A percentile compares a stretch with the other conserved stretches of the same genome.
Conservation (phyloP, 2,113 vertebrate genomes). For the Neolamprologus fasciatus region DNA sequence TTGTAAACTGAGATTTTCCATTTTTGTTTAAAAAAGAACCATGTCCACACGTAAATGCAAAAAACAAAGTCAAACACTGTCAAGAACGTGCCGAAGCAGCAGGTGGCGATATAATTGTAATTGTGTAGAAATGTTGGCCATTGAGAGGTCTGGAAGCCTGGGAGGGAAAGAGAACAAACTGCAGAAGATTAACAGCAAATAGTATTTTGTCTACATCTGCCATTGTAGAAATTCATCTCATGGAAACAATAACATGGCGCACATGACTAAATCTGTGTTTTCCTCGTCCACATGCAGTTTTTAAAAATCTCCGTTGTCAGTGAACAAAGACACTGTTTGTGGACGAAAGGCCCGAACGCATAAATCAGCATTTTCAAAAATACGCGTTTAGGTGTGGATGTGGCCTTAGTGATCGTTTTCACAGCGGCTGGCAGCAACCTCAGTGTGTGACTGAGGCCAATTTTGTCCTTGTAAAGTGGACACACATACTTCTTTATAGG, state of each 20-base stretch:
- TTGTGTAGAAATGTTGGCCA: neutral
- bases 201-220: neutral
- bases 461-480: neutral
- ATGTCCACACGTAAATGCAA: neutral
- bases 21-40: neutral
- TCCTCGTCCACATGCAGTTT: neutral
- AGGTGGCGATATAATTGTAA: neutral
- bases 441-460: neutral
- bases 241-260: neutral
- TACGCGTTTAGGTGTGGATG: neutral
- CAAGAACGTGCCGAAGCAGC: neutral
- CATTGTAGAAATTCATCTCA: neutral
- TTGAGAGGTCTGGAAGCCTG: neutral
- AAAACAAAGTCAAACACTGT: neutral
- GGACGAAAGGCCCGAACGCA: neutral
- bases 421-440: neutral
- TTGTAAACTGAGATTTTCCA: neutral
- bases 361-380: neutral
- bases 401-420: neutral
- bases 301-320: neutral
- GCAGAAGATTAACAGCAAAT: neutral
- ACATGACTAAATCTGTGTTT: neutral
- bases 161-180: neutral
- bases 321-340: accelerated
- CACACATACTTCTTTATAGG: neutral